These are phyloP conservation scores for Asbolus verrucosus DNA, from an alignment of 1,140 invertebrate genomes.

Conservation along the genomic window DNA sequence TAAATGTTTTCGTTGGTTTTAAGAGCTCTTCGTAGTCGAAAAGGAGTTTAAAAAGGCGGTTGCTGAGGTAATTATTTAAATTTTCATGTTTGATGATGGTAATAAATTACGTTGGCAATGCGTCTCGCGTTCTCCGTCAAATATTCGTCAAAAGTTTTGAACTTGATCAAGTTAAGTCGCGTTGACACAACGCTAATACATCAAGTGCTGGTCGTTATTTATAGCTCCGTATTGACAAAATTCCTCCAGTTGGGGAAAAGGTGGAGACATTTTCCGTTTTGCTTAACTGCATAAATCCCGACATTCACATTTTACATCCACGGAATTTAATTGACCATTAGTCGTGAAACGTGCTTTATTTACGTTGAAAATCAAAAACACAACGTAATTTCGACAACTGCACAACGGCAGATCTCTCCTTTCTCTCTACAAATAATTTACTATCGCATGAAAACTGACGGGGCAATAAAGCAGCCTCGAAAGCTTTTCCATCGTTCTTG, in stretches of 20 bases:
- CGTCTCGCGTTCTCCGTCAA: constrained; percentile 9
- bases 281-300: background rate
- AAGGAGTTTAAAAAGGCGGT: too few species aligned
- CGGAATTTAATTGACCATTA: too few species aligned
- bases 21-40: too few species aligned
- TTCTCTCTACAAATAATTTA: background rate
- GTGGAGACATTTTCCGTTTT: too few species aligned
- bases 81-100: background rate
- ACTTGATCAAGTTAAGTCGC: constrained; percentile 31
- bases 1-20: too few species aligned
- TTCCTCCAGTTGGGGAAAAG: too few species aligned
- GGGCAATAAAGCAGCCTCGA: background rate
- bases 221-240: background rate
- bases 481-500: background rate
- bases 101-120: constrained; percentile 13
- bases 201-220: background rate
- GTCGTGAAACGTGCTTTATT: too few species aligned
- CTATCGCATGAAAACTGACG: background rate
- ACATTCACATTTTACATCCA: too few species aligned
- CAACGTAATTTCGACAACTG: background rate
- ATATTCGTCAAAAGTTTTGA: constrained; percentile 25
- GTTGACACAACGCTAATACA: constrained; percentile 27
- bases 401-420: background rate
- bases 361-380: too few species aligned
- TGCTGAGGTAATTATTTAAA: too few species aligned